These are phyloP conservation scores for Athene cunicularia DNA, from an alignment of 2,113 vertebrate genomes.

Conservation along the genomic window DNA sequence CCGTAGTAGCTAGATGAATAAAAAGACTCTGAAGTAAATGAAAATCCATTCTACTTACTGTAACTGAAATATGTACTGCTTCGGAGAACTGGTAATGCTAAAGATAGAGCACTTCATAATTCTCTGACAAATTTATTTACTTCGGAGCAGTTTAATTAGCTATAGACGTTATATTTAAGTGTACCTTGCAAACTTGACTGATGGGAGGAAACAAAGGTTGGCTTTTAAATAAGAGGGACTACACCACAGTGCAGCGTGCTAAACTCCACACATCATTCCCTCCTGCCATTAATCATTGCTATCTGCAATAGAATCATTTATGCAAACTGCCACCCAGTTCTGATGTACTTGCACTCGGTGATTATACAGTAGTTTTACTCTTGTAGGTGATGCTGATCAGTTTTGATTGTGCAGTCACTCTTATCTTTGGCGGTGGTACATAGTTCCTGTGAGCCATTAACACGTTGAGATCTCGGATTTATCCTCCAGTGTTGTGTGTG, in stretches of 20 bases:
- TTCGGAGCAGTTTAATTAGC: background rate
- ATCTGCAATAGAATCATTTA: background rate
- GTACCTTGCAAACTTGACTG: conserved; percentile 1
- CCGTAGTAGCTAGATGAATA: background rate
- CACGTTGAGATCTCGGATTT: background rate
- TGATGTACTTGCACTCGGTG: background rate
- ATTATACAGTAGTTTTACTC: background rate
- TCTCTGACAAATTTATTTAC: background rate
- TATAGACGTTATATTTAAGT: background rate
- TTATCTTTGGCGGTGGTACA: background rate
- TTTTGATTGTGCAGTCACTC: background rate
- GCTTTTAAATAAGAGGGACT: background rate
- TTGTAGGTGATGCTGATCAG: background rate
- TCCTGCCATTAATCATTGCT: background rate
- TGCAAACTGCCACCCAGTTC: background rate
- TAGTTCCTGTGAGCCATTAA: background rate
- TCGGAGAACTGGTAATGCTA: background rate
- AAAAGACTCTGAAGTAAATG: background rate
- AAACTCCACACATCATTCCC: background rate
- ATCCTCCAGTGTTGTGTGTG: background rate
- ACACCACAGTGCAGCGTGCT: background rate
- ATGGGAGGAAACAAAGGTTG: background rate
- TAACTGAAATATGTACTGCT: background rate
- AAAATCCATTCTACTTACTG: background rate
- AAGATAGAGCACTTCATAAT: background rate